Evolutionary conservation across 1,140 invertebrate genomes (phyloP), one percentile per base, ranked within the genome.

Genomic region (Lepeophtheirus salmonis): DNA sequence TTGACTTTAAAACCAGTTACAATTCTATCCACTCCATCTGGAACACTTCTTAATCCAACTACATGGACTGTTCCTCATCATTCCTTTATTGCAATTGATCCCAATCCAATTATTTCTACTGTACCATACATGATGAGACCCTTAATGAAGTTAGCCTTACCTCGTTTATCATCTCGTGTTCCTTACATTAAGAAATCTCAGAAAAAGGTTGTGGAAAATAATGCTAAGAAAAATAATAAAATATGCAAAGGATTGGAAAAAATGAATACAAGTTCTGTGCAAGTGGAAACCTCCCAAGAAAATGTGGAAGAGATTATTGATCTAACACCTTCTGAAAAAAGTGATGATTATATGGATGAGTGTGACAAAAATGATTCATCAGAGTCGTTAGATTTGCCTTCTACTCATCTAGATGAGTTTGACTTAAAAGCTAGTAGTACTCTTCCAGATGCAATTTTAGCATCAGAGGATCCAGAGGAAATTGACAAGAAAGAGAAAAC

Each of bases 391-490:
- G 16, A 54, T 4, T 50, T 24, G 21, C 23, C 21, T 3, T 2
- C 3, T 23, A 17, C 16, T 57, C 10, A 25, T 26, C 14, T 24
- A 14, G 23, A 22, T 12, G 16, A n/a, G n/a, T 23, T 21, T 26
- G 55, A 25, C 16, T 10, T 26, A 21, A 17, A 17, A 21, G 26
- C 26, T 3, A 30, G 55, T 2, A 57, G 23, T 23, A 23, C 55
- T 1, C 25, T 57, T 10, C 55, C 55, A 1, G 26, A 24, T 2
- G 26, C 55, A n/a, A 57, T 57, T 57, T 57, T 57, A 25, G 55
- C 55, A 17, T 26, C 55, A 1, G 55, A 57, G 22, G 55, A 57
- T 12, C 22, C 55, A 20, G 26, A 57, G 10, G 55, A 14, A 41
- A n/a, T 17, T 2, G 55, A 48, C 17, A n/a, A 54, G 4, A 20